Evolutionary conservation across 1,140 invertebrate genomes (phyloP).

Genomic region (Berghia stephanieae): DNA sequence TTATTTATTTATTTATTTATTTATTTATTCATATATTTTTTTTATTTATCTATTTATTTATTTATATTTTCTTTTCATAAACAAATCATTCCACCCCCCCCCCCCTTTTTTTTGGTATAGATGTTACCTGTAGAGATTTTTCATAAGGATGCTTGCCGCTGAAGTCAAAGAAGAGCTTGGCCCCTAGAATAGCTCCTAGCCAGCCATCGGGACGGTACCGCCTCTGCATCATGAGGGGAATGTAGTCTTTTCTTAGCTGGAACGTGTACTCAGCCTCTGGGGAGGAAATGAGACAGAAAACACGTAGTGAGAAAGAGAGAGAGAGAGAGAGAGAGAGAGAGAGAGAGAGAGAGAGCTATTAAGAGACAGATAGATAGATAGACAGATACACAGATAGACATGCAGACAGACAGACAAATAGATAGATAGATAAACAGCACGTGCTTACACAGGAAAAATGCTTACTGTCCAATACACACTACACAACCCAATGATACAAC

Average conservation of each 20-base stretch:
- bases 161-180: constrained; percentile 62
- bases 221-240: constrained; percentile 60
- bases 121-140: constrained; percentile 41
- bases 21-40: no score
- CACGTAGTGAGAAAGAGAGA: not conserved
- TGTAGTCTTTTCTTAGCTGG: constrained; percentile 57
- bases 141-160: constrained; percentile 58
- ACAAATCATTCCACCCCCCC: no score
- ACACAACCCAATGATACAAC: no score
- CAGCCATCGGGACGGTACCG: constrained; percentile 61
- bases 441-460: no score
- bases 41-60: no score
- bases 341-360: constrained; percentile 1
- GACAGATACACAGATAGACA: not conserved
- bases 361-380: not conserved
- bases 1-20: no score
- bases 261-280: constrained; percentile 62
- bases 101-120: no score
- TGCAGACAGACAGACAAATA: not conserved
- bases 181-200: constrained; percentile 59
- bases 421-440: no score
- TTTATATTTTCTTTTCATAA: no score
- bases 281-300: constrained; percentile 5
- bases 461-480: no score
- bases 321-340: constrained; percentile 11